A percentile compares a stretch with the other conserved stretches of the same genome.
Conservation (phyloP, 1,140 invertebrate species). For the Sesamia nonagrioides region DNA sequence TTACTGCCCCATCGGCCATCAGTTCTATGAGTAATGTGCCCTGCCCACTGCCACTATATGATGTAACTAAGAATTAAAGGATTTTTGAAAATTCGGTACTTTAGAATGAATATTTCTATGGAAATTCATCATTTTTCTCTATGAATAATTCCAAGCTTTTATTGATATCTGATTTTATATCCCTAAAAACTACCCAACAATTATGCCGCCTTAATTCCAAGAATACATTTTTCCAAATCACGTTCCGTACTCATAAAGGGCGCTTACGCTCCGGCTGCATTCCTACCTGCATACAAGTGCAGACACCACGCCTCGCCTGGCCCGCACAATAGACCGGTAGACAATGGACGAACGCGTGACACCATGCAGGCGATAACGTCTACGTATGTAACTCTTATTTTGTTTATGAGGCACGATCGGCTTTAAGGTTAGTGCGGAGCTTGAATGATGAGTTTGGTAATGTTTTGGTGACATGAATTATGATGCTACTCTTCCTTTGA, state of each 20-base stretch:
- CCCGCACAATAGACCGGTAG: conserved; percentile 13
- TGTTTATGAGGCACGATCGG: neutral
- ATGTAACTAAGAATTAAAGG: too few species aligned
- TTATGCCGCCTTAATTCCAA: conserved; percentile 7
- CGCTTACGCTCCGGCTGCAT: conserved; percentile 27
- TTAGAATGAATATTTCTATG: too few species aligned
- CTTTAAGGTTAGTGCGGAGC: neutral
- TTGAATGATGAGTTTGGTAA: neutral
- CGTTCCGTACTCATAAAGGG: conserved; percentile 26
- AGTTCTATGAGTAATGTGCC: too few species aligned
- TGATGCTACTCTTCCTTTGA: too few species aligned
- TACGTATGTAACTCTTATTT: conserved; percentile 30
- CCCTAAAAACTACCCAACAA: neutral
- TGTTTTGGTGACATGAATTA: neutral
- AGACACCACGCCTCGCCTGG: conserved; percentile 38
- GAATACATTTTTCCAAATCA: conserved; percentile 35
- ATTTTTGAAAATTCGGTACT: too few species aligned
- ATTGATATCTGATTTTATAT: neutral
- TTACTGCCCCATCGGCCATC: too few species aligned
- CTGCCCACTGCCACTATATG: too few species aligned
- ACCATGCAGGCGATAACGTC: conserved; percentile 32
- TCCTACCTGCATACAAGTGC: conserved; percentile 33
- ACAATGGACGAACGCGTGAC: conserved; percentile 40
- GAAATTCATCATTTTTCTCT: too few species aligned
- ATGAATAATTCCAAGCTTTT: neutral